Evolutionary conservation across 2,888 invertebrate species (phyloP).

Genomic region (Trichogramma dendrolimi): DNA sequence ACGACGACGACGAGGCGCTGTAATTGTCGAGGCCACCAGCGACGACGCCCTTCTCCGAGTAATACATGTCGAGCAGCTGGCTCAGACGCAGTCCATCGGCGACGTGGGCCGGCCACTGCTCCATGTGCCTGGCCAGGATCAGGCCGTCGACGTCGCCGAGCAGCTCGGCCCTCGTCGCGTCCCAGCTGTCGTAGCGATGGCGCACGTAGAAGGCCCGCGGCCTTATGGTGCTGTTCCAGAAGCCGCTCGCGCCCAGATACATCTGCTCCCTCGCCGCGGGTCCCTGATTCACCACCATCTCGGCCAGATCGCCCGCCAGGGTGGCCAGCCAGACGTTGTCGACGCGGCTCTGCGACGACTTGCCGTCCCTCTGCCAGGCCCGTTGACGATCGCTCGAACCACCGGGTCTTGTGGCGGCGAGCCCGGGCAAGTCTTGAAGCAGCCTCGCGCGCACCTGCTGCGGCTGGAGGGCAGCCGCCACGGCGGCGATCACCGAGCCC

Average conservation of each 20-base stretch:
- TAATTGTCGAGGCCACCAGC: conserved; percentile 49
- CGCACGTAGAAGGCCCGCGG: conserved; percentile 59
- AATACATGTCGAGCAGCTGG: conserved; percentile 67
- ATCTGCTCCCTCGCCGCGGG: conserved; percentile 55
- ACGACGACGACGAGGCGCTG: too few relatives aligned
- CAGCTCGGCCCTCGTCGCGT: conserved; percentile 66
- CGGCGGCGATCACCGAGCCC: conserved; percentile 59
- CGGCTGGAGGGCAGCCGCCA: conserved; percentile 61
- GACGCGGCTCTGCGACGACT: background rate
- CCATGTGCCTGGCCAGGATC: conserved; percentile 56
- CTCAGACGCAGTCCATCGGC: conserved; percentile 56
- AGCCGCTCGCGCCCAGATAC: conserved; percentile 57
- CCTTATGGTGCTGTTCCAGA: conserved; percentile 65
- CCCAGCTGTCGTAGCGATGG: conserved; percentile 57
- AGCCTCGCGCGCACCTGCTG: conserved; percentile 52
- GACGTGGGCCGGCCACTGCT: conserved; percentile 56
- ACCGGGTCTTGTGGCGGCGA: background rate
- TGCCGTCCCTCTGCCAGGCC: too few relatives aligned
- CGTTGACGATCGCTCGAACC: too few relatives aligned
- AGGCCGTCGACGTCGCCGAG: conserved; percentile 66
- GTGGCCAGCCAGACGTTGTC: conserved; percentile 64
- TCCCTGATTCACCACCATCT: conserved; percentile 64
- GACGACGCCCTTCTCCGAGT: conserved; percentile 61
- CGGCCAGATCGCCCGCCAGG: conserved; percentile 62
- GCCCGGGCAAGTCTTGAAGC: conserved; percentile 24